Conservation (phyloP, 2,888 invertebrate genomes). For the Urechis unicinctus region DNA sequence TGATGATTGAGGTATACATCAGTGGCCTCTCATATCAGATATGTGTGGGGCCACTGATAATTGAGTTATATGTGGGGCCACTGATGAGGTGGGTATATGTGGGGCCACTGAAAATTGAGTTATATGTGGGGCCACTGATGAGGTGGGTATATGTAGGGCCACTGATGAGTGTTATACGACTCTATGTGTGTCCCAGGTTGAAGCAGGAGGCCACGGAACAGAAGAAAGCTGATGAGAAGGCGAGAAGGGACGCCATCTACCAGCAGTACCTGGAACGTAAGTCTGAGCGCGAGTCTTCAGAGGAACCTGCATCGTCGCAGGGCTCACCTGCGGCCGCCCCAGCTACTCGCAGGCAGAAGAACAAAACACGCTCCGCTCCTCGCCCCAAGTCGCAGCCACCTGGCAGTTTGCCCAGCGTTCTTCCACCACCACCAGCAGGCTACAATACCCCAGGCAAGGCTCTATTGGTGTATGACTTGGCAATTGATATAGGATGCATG, state of each 20-base stretch:
- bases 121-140: too few relatives aligned
- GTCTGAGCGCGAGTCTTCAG: constrained; percentile 77
- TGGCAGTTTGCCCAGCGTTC: not conserved
- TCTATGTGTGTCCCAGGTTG: constrained; percentile 52
- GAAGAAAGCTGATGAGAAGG: constrained; percentile 74
- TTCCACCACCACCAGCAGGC: too few relatives aligned
- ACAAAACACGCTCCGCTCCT: not conserved
- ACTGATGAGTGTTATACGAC: too few relatives aligned
- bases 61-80: too few relatives aligned
- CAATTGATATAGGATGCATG: too few relatives aligned
- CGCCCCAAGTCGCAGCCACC: constrained; percentile 15
- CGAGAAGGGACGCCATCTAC: constrained; percentile 78
- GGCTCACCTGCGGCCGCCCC: not conserved
- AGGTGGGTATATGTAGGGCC: too few relatives aligned
- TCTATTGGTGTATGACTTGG: too few relatives aligned
- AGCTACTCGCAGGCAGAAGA: not conserved
- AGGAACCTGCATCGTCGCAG: constrained; percentile 26
- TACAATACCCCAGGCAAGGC: too few relatives aligned
- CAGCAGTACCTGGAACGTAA: constrained; percentile 91
- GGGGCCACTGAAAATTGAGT: not conserved
- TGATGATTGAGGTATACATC: not conserved
- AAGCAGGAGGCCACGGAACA: constrained; percentile 66
- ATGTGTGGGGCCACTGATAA: too few relatives aligned
- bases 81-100: too few relatives aligned
- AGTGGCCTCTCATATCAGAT: too few relatives aligned